Conservation (phyloP, 1,140 invertebrate species). For the Drosophila quadrilineata region DNA sequence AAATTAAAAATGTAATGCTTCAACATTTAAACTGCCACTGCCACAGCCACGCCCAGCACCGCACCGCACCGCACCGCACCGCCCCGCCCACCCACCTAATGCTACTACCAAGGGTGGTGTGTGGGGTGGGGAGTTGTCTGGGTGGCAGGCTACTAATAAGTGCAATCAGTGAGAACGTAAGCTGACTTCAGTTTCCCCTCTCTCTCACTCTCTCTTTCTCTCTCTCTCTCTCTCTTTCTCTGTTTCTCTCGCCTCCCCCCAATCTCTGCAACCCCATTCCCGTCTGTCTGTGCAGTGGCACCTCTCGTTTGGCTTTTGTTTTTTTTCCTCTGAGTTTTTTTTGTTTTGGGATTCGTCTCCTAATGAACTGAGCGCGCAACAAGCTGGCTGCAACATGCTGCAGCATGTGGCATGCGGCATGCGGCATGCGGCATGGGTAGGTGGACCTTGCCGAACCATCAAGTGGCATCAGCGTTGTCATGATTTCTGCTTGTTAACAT, state of each 20-base stretch:
- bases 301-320: conserved; percentile 36
- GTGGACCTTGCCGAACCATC: conserved; percentile 38
- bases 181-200: not conserved
- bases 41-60: not conserved
- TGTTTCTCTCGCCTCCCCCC: not conserved
- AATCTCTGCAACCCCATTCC: no score
- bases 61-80: not conserved
- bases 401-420: not conserved
- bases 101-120: conserved; percentile 12
- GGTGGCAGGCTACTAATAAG: conserved; percentile 64
- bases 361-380: conserved; percentile 61
- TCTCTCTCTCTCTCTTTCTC: conserved; percentile 31
- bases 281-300: not conserved
- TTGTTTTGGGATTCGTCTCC: conserved; percentile 66
- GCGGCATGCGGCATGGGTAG: not conserved
- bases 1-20: conserved; percentile 79
- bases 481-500: conserved; percentile 78
- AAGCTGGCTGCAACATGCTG: no score
- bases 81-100: conserved; percentile 32
- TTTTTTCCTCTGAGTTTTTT: no score
- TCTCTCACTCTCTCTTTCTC: conserved; percentile 28
- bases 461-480: conserved; percentile 76
- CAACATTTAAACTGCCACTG: conserved; percentile 67
- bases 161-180: conserved; percentile 59
- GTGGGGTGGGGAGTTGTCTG: no score